A percentile compares a stretch with the other conserved stretches of the same genome.
These are phyloP conservation scores for Cololabis saira DNA, from an alignment of 2,113 vertebrate genomes.

Conservation along the genomic window DNA sequence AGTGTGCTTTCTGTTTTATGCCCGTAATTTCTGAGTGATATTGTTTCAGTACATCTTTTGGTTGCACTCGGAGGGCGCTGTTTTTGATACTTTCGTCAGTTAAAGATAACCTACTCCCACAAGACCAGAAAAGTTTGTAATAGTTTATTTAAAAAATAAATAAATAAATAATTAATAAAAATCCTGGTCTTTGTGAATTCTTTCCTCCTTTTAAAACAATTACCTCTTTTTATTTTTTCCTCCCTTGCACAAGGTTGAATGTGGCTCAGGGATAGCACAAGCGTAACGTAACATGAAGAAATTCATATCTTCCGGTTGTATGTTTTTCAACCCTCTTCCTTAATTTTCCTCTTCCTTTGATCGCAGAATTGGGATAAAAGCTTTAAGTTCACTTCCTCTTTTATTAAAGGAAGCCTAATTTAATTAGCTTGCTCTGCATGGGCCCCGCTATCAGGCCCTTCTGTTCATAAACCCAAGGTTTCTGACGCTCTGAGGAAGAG, in stretches of 20 bases:
- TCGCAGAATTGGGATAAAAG: conserved; percentile 79
- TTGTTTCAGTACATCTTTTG: no score
- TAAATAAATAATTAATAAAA: background rate
- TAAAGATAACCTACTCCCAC: background rate
- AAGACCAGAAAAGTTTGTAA: conserved; percentile 39
- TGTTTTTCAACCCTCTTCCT: conserved; percentile 62
- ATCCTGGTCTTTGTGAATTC: conserved; percentile 36
- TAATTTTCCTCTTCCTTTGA: conserved; percentile 76
- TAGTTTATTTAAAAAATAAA: conserved; percentile 10
- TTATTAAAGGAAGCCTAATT: conserved; percentile 84
- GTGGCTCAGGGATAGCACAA: conserved; percentile 48
- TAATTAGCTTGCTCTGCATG: conserved; percentile 80
- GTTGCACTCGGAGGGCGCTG: background rate
- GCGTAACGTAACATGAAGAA: conserved; percentile 72
- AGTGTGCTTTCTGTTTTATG: no score
- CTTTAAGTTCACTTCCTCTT: conserved; percentile 78
- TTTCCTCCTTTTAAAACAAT: conserved; percentile 47
- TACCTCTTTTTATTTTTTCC: conserved; percentile 11
- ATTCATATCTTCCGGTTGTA: conserved; percentile 78
- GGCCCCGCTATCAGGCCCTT: conserved; percentile 70
- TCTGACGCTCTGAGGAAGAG: conserved; percentile 76
- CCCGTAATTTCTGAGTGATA: no score
- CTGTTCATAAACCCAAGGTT: conserved; percentile 76
- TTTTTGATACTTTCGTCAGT: no score
- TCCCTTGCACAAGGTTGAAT: conserved; percentile 36